Conservation (phyloP, 2,888 invertebrate species). For the Parelbella ahira region DNA sequence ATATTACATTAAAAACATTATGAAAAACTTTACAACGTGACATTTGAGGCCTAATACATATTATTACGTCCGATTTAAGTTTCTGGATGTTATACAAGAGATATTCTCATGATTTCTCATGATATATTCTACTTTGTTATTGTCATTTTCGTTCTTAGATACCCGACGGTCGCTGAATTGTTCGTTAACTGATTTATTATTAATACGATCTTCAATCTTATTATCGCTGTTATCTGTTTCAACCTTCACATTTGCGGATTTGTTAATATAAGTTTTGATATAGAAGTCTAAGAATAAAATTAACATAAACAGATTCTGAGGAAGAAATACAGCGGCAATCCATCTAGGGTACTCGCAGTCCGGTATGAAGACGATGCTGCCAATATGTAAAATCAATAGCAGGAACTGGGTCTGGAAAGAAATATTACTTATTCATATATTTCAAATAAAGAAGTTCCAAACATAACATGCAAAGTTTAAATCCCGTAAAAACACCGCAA, state of each 20-base stretch:
- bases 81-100: no score
- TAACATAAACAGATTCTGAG: slow-evolving; percentile 84
- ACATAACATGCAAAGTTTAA: no score
- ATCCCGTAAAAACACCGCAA: no score
- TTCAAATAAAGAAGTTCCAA: no score
- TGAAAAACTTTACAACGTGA: no score
- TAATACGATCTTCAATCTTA: background rate
- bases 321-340: slow-evolving; percentile 75
- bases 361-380: slow-evolving; percentile 58
- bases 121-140: background rate
- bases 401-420: slow-evolving; percentile 83
- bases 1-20: no score
- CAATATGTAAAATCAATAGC: slow-evolving; percentile 78
- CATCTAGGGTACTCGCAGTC: slow-evolving; percentile 82
- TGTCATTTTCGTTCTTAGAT: background rate
- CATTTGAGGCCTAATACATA: no score
- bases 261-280: slow-evolving; percentile 79
- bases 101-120: background rate
- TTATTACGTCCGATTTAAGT: no score
- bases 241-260: slow-evolving; percentile 35
- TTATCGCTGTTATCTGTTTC: background rate
- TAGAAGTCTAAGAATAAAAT: slow-evolving; percentile 85
- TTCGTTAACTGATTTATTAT: background rate
- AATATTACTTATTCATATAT: background rate
- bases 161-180: background rate